Conservation (phyloP, 2,797 vertebrate genomes). For the Acanthis flammea region DNA sequence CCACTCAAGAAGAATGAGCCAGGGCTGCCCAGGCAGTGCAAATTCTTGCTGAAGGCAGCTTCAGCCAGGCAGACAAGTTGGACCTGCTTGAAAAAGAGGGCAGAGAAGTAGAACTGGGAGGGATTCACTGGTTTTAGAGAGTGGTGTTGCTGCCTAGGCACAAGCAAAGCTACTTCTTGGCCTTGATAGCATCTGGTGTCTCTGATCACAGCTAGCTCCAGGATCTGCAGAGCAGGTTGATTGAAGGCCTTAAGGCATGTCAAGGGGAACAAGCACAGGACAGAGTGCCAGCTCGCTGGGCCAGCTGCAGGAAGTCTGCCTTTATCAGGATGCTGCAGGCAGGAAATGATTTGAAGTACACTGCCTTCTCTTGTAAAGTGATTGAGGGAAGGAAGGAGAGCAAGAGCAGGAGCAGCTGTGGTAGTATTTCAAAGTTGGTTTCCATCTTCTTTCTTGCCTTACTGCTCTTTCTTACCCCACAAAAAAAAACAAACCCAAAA, state of each 20-base stretch:
- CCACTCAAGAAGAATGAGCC: not conserved
- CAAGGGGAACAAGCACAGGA: constrained; percentile 34
- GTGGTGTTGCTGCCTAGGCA: not conserved
- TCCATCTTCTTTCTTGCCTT: not conserved
- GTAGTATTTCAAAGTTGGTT: constrained; percentile 15
- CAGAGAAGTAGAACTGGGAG: not conserved
- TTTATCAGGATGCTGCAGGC: constrained; percentile 66
- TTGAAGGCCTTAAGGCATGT: constrained; percentile 46
- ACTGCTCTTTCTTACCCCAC: not conserved
- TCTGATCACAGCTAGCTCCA: constrained; percentile 3
- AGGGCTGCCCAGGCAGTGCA: not conserved
- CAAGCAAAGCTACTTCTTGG: not conserved
- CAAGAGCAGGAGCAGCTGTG: not conserved
- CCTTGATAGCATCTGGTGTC: not conserved
- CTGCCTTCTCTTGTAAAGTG: constrained; percentile 19
- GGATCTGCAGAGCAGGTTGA: constrained; percentile 7
- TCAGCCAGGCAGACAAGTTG: not conserved
- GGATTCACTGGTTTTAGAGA: not conserved
- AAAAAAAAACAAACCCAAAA: not conserved
- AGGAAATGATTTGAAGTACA: constrained; percentile 54
- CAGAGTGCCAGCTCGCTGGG: constrained; percentile 8
- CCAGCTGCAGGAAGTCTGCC: constrained; percentile 41
- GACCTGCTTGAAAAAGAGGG: not conserved
- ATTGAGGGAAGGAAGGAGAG: constrained; percentile 24
- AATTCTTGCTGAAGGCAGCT: not conserved